Evolutionary conservation across 1,140 invertebrate genomes (phyloP).

Genomic region (Dinoponera quadriceps): DNA sequence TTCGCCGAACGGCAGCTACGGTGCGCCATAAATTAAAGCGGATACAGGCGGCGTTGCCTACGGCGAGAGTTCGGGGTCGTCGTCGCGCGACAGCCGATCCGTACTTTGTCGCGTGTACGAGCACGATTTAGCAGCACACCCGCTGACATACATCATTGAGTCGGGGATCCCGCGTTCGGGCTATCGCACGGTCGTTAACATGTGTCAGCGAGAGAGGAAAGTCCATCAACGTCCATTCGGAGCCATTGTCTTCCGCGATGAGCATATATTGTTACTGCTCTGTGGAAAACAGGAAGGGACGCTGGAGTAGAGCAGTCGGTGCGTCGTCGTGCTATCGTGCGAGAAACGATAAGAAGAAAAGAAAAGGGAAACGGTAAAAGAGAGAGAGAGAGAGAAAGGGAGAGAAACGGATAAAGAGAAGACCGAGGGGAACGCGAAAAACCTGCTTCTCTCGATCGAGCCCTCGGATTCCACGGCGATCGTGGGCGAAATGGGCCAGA

Average conservation of each 20-base stretch:
- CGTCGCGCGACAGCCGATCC: not conserved
- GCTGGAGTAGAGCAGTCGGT: not conserved
- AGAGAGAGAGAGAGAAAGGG: not conserved
- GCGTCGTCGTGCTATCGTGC: not conserved
- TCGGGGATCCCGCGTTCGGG: not conserved
- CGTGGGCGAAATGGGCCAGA: no score
- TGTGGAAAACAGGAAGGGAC: slow-evolving; percentile 23
- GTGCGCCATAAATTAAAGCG: not conserved
- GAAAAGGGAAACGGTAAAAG: not conserved
- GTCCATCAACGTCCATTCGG: slow-evolving; percentile 37
- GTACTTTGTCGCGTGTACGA: not conserved
- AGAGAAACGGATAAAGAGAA: not conserved
- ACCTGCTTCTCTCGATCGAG: no score
- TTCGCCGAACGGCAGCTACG: not conserved
- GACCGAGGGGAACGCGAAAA: no score
- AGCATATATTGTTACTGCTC: slow-evolving; percentile 1
- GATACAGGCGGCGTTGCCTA: not conserved
- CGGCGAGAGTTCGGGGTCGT: no score
- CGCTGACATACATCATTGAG: slow-evolving; percentile 2
- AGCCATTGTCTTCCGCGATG: slow-evolving; percentile 45
- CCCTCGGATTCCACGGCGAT: no score
- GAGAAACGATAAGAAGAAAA: not conserved
- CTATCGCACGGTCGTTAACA: slow-evolving; percentile 24
- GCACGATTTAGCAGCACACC: not conserved
- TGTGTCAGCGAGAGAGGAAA: slow-evolving; percentile 2